phyloP scores from a whole-genome alignment of 2,797 vertebrate genomes.

The Philypnodon macrostomus region DNA sequence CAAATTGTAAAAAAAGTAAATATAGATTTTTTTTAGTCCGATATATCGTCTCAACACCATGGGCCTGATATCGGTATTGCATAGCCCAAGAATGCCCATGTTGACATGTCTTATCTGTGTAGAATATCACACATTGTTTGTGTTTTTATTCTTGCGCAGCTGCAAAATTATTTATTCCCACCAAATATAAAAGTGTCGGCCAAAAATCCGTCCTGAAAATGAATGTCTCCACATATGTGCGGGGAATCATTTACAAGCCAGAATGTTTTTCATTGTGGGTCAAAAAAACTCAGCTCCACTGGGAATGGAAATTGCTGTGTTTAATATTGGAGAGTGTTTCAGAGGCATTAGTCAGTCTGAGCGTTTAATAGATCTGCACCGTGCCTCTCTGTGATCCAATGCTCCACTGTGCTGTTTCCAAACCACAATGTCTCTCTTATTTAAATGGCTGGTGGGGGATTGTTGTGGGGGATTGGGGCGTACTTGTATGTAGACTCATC shows the following conservation, averaged over 20 bases:
- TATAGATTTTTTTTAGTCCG: constrained; percentile 12
- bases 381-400: constrained; percentile 12
- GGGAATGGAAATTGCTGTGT: constrained; percentile 17
- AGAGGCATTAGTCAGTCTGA: not conserved
- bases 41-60: constrained; percentile 9
- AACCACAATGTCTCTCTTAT: constrained; percentile 16
- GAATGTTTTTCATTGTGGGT: constrained; percentile 17
- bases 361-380: constrained; percentile 24
- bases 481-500: not conserved
- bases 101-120: too few species aligned
- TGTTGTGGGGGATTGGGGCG: constrained; percentile 1
- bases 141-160: constrained; percentile 7
- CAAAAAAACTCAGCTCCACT: constrained; percentile 3
- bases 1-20: constrained; percentile 19
- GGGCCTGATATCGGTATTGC: too few species aligned
- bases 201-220: constrained; percentile 24
- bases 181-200: constrained; percentile 30
- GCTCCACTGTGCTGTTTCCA: constrained; percentile 15
- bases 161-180: constrained; percentile 40
- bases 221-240: constrained; percentile 8
- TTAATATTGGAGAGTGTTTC: constrained; percentile 5
- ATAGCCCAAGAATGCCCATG: too few species aligned
- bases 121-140: too few species aligned
- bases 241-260: constrained; percentile 35
- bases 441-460: constrained; percentile 5